Percentiles rank a stretch among this genome's conserved stretches.
Evolutionary conservation across 1,140 invertebrate species (phyloP).

Genomic region (Probaryconus sp.): DNA sequence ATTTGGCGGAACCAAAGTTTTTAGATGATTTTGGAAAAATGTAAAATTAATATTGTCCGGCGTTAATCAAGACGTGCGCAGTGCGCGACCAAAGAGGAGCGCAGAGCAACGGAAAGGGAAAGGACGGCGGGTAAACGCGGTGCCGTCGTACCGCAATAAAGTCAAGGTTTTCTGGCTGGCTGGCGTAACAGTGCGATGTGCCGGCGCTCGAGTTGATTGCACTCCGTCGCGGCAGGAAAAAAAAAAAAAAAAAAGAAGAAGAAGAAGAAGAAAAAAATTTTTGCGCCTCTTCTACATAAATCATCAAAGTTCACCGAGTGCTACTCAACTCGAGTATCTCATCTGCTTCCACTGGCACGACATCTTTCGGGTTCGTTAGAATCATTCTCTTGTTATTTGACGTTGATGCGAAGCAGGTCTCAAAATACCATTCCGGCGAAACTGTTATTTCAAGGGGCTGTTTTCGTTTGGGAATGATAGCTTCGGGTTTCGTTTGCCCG

Average conservation of each 20-base stretch:
- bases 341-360: too few species aligned
- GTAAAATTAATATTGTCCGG: conserved; percentile 14
- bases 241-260: conserved; percentile 9
- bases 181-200: conserved; percentile 64
- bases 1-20: too few species aligned
- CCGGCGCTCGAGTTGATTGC: conserved; percentile 59
- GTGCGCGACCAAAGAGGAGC: conserved; percentile 24
- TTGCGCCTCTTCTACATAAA: conserved; percentile 27
- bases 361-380: too few species aligned
- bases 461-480: too few species aligned
- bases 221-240: conserved; percentile 35
- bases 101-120: conserved; percentile 63
- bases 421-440: too few species aligned
- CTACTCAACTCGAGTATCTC: too few species aligned
- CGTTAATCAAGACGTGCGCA: conserved; percentile 36
- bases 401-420: too few species aligned
- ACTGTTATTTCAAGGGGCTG: too few species aligned
- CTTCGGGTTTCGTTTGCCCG: too few species aligned
- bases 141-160: conserved; percentile 66
- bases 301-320: conserved; percentile 12
- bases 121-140: conserved; percentile 52
- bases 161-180: conserved; percentile 69
- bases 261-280: too few species aligned
- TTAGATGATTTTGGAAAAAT: too few species aligned
- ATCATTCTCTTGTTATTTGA: too few species aligned